A percentile compares a stretch with the other conserved stretches of the same genome.
These are phyloP conservation scores for Pasiphila rectangulata DNA, from an alignment of 2,888 invertebrate genomes.

Conservation along the genomic window DNA sequence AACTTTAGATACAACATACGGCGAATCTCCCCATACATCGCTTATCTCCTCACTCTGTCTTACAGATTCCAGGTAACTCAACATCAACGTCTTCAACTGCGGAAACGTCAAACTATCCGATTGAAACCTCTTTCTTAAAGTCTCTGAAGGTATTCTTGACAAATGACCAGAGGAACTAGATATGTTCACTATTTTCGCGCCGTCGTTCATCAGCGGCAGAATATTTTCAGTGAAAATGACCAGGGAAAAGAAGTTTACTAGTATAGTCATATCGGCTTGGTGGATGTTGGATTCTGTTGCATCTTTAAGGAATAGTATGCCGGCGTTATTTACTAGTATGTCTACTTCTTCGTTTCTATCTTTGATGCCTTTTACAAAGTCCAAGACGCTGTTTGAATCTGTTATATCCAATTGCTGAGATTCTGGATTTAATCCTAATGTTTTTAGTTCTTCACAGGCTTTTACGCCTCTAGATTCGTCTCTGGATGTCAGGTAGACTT, in stretches of 20 bases:
- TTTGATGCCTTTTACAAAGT: conserved; percentile 77
- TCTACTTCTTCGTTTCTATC: conserved; percentile 83
- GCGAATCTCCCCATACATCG: conserved; percentile 81
- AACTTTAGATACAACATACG: conserved; percentile 88
- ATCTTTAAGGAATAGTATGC: conserved; percentile 65
- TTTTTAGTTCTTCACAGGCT: conserved; percentile 80
- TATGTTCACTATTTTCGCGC: conserved; percentile 87
- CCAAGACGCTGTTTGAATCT: conserved; percentile 77
- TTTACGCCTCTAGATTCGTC: conserved; percentile 77
- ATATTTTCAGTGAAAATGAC: conserved; percentile 79
- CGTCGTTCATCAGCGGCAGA: conserved; percentile 83
- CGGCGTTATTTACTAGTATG: conserved; percentile 88
- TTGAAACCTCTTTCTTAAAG: conserved; percentile 70
- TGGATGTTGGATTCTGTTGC: conserved; percentile 51
- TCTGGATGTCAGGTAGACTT: conserved; percentile 86
- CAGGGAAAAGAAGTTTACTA: conserved; percentile 59
- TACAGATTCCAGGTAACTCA: conserved; percentile 82
- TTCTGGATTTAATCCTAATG: conserved; percentile 66
- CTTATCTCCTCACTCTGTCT: conserved; percentile 45
- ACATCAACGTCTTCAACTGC: conserved; percentile 80
- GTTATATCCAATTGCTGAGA: conserved; percentile 87
- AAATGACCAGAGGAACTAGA: conserved; percentile 86
- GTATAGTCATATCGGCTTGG: conserved; percentile 61
- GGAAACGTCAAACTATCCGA: conserved; percentile 74
- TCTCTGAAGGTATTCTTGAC: conserved; percentile 79